Conservation (phyloP, 2,888 invertebrate genomes). For the Spialia ferax region DNA sequence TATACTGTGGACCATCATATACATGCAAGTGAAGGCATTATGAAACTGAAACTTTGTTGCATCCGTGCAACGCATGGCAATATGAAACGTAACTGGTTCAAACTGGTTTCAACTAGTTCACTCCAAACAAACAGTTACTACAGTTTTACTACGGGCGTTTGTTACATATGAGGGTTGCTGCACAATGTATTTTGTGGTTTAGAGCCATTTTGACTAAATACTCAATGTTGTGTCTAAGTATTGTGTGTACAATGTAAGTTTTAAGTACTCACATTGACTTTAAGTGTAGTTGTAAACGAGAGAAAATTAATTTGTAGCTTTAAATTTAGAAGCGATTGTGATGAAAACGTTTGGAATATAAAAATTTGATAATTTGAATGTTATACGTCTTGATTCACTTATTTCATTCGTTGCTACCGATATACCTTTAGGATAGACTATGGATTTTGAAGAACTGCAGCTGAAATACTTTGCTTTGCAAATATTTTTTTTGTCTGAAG, state of each 20-base stretch:
- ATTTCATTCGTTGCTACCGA: no score
- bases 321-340: no score
- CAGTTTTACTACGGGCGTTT: conserved; percentile 14
- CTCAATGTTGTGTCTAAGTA: conserved; percentile 11
- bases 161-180: conserved; percentile 43
- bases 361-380: no score
- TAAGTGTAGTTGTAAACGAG: not conserved
- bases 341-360: no score
- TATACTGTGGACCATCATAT: not conserved
- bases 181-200: conserved; percentile 53
- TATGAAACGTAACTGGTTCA: conserved; percentile 46
- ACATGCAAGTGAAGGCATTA: conserved; percentile 9
- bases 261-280: not conserved
- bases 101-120: conserved; percentile 27
- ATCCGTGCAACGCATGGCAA: conserved; percentile 37
- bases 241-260: conserved; percentile 6
- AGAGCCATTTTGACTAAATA: conserved; percentile 35
- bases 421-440: no score
- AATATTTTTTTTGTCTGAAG: no score
- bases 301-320: not conserved
- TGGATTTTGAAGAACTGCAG: no score
- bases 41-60: conserved; percentile 32
- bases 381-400: no score
- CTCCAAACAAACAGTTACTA: conserved; percentile 49
- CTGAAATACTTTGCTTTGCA: no score